These are phyloP conservation scores for Anhinga rufa DNA, from an alignment of 2,113 vertebrate species.

Conservation along the genomic window DNA sequence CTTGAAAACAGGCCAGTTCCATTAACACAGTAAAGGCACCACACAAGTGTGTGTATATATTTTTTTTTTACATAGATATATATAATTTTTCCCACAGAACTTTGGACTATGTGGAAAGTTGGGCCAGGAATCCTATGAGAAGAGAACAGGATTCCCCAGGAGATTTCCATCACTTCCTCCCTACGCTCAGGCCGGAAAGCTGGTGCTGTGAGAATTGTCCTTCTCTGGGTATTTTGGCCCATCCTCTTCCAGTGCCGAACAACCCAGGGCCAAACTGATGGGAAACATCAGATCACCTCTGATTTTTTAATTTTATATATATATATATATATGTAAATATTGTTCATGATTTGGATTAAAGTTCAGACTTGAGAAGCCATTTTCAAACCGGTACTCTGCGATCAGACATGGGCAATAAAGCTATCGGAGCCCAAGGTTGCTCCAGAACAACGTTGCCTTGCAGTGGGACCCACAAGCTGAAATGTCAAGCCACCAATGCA, in stretches of 20 bases:
- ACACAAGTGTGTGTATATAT: not conserved
- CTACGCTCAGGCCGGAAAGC: not conserved
- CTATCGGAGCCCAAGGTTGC: not conserved
- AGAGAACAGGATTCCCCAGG: not conserved
- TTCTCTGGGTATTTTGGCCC: not conserved
- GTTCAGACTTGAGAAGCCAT: not conserved
- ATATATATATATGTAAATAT: no score
- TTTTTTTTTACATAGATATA: not conserved
- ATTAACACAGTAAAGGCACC: not conserved
- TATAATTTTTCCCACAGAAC: not conserved
- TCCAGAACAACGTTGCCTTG: fast-evolving
- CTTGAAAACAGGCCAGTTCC: not conserved
- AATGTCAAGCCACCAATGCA: not conserved
- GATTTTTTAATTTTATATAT: not conserved
- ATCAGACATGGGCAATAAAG: no score
- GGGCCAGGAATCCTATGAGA: not conserved
- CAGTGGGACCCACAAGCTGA: not conserved
- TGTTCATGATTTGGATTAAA: not conserved
- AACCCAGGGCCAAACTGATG: not conserved
- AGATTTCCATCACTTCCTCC: not conserved
- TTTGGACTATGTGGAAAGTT: not conserved
- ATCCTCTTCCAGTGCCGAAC: not conserved
- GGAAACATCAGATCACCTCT: not conserved
- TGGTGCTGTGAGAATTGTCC: not conserved
- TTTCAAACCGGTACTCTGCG: not conserved